Evolutionary conservation across 2,797 vertebrate species (phyloP), one percentile per base, ranked within the genome.

Genomic region (Xiphophorus birchmanni): DNA sequence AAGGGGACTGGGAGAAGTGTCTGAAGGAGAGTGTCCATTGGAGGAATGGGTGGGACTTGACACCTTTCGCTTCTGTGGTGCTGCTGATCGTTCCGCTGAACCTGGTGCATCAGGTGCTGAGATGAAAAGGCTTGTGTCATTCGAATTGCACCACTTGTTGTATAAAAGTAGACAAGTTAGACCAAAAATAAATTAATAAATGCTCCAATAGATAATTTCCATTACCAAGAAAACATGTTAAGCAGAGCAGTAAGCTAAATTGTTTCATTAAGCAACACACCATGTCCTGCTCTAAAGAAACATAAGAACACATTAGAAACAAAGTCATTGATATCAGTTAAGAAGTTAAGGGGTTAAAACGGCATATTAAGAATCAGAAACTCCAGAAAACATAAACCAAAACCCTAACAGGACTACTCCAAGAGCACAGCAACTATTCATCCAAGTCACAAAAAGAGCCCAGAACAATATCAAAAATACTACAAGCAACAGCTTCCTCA

Each of bases 41-140:
- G 98, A 99, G 67, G 98, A 99, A 91, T 98, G 98, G 71, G 97
- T 97, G 84, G 98, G 98, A 94, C 99, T 99, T 21, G 98, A 96
- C 80, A 97, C 96, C 93, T 97, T 99, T 85, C 98, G 96, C 93
- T 99, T 99, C 90, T 97, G 97, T 88, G 97, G 95, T 72, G 93
- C 93, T 80, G 94, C 94, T 82, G 95, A 84, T 82, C 97, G 96
- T 91, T 99, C 98, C 6, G 96, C 93, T 93, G 97, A 97, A 88
- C 96, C 97, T 0, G 88, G 89, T 83, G 97, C 96, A 95, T 99
- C 99, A 95, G 92, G 82, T 93, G 96, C 95, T 94, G 87, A 71
- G 84, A 42, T 26, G 10, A 82, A 23, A 45, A 88, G 26, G 72
- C 60, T 82, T 56, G 37, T 35, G 47, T 82, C 73, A 52, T 74